A percentile compares a stretch with the other conserved stretches of the same genome.
Evolutionary conservation across 2,113 vertebrate species (phyloP).

Genomic region (Lagopus muta): DNA sequence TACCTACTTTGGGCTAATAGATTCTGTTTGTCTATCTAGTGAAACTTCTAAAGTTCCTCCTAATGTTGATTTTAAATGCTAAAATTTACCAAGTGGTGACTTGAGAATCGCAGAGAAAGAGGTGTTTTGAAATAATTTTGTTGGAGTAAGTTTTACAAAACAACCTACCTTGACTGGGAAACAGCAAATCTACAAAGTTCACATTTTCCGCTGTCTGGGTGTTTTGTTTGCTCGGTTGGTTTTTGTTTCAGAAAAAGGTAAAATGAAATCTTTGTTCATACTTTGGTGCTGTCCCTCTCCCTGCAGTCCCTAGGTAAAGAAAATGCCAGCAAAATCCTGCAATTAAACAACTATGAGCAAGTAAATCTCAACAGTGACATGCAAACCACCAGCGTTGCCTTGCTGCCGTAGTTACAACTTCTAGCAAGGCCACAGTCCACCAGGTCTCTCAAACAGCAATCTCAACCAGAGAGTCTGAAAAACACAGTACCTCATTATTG

Average conservation of each 20-base stretch:
- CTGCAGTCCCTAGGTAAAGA: neutral
- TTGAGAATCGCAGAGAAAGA: neutral
- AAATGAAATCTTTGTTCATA: neutral
- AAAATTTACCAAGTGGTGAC: neutral
- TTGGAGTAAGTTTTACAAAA: neutral
- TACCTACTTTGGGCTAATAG: constrained; percentile 25
- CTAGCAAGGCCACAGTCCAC: constrained; percentile 39
- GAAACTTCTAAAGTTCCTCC: neutral
- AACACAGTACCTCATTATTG: constrained; percentile 21
- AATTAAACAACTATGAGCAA: constrained; percentile 36
- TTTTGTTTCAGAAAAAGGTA: neutral
- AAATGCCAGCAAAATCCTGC: constrained; percentile 29
- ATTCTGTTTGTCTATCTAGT: constrained; percentile 5
- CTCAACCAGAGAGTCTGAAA: constrained; percentile 15
- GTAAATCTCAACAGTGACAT: constrained; percentile 25
- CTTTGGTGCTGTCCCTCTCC: neutral
- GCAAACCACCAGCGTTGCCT: constrained; percentile 19
- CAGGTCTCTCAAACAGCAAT: neutral
- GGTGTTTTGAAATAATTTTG: neutral
- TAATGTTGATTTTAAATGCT: neutral
- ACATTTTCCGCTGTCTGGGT: neutral
- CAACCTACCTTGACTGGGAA: neutral
- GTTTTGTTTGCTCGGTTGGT: neutral
- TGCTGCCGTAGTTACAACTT: constrained; percentile 54
- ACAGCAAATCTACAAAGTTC: neutral